Base-by-base conservation (phyloP, 2,888 invertebrate species). In the Sphinx pinastri region DNA sequence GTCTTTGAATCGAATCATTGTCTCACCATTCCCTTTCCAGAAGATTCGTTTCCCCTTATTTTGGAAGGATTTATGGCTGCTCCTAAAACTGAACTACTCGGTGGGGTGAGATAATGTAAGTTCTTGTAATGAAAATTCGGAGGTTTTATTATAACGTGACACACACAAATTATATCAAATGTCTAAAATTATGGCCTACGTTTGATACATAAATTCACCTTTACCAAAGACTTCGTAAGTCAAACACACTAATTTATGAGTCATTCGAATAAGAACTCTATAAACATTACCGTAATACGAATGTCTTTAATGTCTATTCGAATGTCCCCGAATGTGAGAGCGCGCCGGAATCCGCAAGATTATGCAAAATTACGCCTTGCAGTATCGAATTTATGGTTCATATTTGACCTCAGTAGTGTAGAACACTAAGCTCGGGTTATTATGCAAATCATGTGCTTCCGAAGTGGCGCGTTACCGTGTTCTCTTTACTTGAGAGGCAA, bases 401-500 rank as follows among this genome's bases (percentile, higher is more conserved):
- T 81, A 85, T 83, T 87, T 75, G 74, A 76, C 66, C 70, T 76
- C 71, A 71, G 72, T 73, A 77, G 77, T 82, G 77, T 79, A 77
- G 84, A 84, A 84, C 81, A 85, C 86, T 88, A 84, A 88, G 86
- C 88, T 87, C 75, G 78, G 89, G 89, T 89, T 90, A 92, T 90
- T 91, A 92, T 93, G 92, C 88, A 92, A 92, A 93, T 92, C 87
- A 87, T 88, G 88, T 83, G 85, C 87, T 78, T 75, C 85, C 89
- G 88, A 91, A 90, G 88, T 86, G 87, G 87, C 82, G 79, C 84
- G 88, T 88, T 89, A 88, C 88, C 86, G 88, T 88, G 87, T 89
- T 89, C 84, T 87, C 86, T 86, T 86, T 87, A 84, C 88, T 88
- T 87, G 85, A 86, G 85, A 87, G 84, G 86, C 86, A 87, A 90